Base-by-base conservation (phyloP, 2,797 vertebrate species). In the Tympanoctomys barrerae region DNA sequence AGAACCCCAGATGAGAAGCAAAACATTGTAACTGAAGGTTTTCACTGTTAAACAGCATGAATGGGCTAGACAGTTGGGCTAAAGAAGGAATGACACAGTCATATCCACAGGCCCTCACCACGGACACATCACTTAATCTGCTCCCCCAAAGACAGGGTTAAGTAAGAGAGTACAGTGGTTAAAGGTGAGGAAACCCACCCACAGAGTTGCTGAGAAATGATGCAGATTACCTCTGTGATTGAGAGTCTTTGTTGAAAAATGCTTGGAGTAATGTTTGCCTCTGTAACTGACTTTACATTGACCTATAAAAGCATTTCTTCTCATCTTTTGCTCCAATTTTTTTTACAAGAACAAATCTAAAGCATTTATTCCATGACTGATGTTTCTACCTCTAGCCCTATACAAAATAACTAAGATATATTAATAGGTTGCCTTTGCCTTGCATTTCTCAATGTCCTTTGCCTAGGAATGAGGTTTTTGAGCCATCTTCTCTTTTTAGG, bases 1-100 rank as follows among this genome's bases (percentile, higher is more conserved):
- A 95, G 31, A 97, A 73, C 14, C 28, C 39, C 59, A 92, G 88
- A 77, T 57, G 42, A 86, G 62, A 93, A 92, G 68, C 36, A 85
- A 57, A 86, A n/a, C 54, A 33, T 80, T 88, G 10, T 78, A 66
- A 77, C 7, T 86, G 28, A 66, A 94, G 7, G 64, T 73, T 52
- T 68, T 97, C 68, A 70, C 66, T 46, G 14, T 89, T 52, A 77
- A 75, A 36, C 9, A 92, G 7, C 10, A 3, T 36, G 21, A 93
- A 78, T 81, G 36, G 70, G 89, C 28, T 87, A 86, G 77, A 94
- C 36, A 61, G 11, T 81, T 54, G 68, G 68, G 80, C 52, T 33
- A 81, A 61, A 89, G n/a, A 82, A 82, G 6, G 42, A 81, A 31
- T 73, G 39, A 87, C 64, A 87, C 89, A 64, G 57, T 84, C 19